A percentile compares a stretch with the other conserved stretches of the same genome.
phyloP scores from a whole-genome alignment of 2,113 vertebrate species.

The Myiopsitta monachus region DNA sequence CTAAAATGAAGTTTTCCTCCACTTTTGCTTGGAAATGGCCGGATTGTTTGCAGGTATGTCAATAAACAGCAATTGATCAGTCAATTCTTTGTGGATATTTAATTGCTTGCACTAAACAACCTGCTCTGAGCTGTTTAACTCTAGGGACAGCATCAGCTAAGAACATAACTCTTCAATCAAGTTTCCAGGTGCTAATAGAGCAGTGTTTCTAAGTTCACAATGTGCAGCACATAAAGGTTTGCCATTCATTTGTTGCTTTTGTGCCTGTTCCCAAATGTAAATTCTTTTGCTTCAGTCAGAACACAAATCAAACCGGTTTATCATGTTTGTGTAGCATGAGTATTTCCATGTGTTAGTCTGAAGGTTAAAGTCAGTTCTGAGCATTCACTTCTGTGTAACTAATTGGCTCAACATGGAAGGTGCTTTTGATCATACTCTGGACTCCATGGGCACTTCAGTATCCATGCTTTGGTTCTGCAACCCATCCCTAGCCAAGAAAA shows the following conservation, averaged over 20 bases:
- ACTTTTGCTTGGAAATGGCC: not conserved
- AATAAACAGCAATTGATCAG: not conserved
- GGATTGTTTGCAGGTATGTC: not conserved
- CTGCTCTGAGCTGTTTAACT: not conserved
- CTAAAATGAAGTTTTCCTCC: not conserved
- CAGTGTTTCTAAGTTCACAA: not conserved
- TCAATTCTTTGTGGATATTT: not conserved
- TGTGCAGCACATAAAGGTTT: not conserved
- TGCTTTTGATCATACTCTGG: not conserved
- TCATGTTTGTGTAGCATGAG: not conserved
- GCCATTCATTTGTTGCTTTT: not conserved
- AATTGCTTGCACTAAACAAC: not conserved
- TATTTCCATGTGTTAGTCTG: not conserved
- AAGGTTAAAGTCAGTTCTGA: not conserved
- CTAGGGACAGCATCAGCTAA: not conserved
- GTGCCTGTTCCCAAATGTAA: not conserved
- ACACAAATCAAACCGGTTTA: not conserved
- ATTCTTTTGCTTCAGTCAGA: not conserved
- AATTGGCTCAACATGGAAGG: not conserved
- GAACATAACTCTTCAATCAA: not conserved
- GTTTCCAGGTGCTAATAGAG: not conserved
- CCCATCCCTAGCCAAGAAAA: not conserved
- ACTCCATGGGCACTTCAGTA: not conserved
- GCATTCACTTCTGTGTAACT: not conserved
- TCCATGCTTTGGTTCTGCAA: not conserved